phyloP scores from a whole-genome alignment of 2,888 invertebrate species.

The Andrena trimmerana region DNA sequence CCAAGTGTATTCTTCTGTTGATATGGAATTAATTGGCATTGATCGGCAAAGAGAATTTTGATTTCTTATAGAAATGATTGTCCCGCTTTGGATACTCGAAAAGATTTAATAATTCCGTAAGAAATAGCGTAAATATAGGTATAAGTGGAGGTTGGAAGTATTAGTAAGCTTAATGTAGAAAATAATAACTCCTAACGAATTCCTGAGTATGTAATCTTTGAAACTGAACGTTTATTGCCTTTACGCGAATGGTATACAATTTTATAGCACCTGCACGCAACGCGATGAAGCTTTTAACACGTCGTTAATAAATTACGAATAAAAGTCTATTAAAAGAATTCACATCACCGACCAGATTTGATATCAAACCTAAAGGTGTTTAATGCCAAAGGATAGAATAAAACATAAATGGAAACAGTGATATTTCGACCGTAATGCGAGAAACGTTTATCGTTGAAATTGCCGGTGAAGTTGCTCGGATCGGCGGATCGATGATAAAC shows the following conservation, averaged over 20 bases:
- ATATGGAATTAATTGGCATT: too few relatives aligned
- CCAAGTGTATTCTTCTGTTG: too few relatives aligned
- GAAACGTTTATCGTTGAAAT: neutral
- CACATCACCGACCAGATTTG: neutral
- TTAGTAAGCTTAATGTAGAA: slow-evolving; percentile 9
- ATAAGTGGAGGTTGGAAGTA: neutral
- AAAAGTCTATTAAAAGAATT: slow-evolving; percentile 25
- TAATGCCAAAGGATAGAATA: neutral
- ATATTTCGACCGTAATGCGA: neutral
- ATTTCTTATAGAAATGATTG: too few relatives aligned
- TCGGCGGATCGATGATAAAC: neutral
- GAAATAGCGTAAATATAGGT: neutral
- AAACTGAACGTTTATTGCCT: slow-evolving; percentile 16
- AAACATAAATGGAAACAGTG: neutral
- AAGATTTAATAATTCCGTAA: too few relatives aligned
- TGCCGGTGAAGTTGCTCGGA: neutral
- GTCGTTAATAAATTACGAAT: slow-evolving; percentile 17
- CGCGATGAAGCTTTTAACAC: slow-evolving; percentile 25
- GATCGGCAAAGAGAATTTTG: too few relatives aligned
- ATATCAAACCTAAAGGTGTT: neutral
- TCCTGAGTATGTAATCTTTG: slow-evolving; percentile 7
- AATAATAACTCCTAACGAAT: slow-evolving; percentile 6
- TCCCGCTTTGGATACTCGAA: too few relatives aligned
- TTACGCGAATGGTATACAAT: neutral
- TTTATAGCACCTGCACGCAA: slow-evolving; percentile 14